Evolutionary conservation across 2,888 invertebrate genomes (phyloP).

Genomic region (Oligia fasciuncula): DNA sequence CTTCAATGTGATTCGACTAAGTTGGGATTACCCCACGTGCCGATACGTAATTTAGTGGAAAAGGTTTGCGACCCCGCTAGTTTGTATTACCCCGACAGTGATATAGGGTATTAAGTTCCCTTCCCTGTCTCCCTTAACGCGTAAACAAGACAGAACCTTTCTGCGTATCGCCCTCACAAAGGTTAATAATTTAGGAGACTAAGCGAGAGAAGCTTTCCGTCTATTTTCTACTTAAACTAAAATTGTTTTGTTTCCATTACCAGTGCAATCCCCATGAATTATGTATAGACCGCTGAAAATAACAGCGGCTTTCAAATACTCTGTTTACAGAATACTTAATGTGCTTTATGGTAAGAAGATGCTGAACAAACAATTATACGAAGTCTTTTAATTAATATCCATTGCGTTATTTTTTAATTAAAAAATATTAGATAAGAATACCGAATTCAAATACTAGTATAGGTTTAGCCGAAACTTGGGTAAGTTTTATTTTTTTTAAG

Average conservation of each 20-base stretch:
- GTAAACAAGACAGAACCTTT: conserved; percentile 89
- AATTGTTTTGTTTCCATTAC: conserved; percentile 83
- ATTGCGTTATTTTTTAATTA: conserved; percentile 3
- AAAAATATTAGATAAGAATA: neutral
- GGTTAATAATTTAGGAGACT: conserved; percentile 89
- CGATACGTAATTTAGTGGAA: conserved; percentile 90
- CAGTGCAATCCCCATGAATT: conserved; percentile 77
- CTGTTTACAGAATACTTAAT: conserved; percentile 65
- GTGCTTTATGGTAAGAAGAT: conserved; percentile 47
- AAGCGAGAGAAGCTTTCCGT: conserved; percentile 82
- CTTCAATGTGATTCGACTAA: conserved; percentile 85
- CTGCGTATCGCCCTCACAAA: conserved; percentile 86
- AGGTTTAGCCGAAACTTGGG: neutral
- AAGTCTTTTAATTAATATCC: conserved; percentile 27
- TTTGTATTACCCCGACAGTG: conserved; percentile 89
- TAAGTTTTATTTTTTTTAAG: neutral
- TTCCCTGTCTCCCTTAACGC: conserved; percentile 88
- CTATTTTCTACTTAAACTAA: conserved; percentile 85
- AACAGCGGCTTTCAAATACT: conserved; percentile 68
- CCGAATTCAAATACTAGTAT: neutral
- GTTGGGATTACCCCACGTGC: conserved; percentile 87
- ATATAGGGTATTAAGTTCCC: conserved; percentile 90
- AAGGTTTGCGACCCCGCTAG: conserved; percentile 89
- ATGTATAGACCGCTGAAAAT: conserved; percentile 70
- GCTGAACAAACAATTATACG: conserved; percentile 52